Evolutionary conservation across 1,140 invertebrate genomes (phyloP), one percentile per base, ranked within the genome.

Genomic region (Macrocentrus cingulum): DNA sequence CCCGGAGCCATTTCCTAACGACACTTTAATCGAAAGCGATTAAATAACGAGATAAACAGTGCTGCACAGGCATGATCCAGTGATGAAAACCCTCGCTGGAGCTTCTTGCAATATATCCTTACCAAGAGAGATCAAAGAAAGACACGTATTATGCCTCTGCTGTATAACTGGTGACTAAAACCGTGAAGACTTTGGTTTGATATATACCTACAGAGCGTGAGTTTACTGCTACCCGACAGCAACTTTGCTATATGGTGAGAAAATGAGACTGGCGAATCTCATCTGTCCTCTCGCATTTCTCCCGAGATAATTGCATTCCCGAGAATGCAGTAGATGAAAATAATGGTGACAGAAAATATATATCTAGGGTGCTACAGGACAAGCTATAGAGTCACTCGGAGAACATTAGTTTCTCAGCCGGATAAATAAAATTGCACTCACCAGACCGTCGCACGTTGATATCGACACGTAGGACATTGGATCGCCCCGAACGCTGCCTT

Each of bases 371-470:
- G n/a, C n/a, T n/a, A n/a, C n/a, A n/a, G n/a, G n/a, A n/a, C n/a
- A n/a, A n/a, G n/a, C n/a, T n/a, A n/a, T n/a, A n/a, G n/a, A n/a
- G n/a, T n/a, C n/a, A n/a, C n/a, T n/a, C n/a, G n/a, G n/a, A n/a
- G n/a, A n/a, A n/a, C 36, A n/a, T 39, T 13, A 13, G 13, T 3
- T 39, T 39, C 15, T 39, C 13, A 16, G 44, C 8, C 25, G 22
- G 20, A 46, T 20, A 46, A 46, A 20, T 22, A 46, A 22, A 20
- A 22, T 7, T 7, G n/a, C 50, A 84, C 88, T 90, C 80, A 93
- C 91, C 84, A 94, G 75, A 70, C 91, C 91, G 69, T 91, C 82
- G 72, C 91, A 94, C 3, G 90, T 84, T 9, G 90, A 91, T 19
- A 94, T 71, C 25, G 91, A 89, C 29, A 91, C 87, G 44, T 76